Evolutionary conservation across 2,888 invertebrate genomes (phyloP).

Genomic region (Phorcus lineatus): DNA sequence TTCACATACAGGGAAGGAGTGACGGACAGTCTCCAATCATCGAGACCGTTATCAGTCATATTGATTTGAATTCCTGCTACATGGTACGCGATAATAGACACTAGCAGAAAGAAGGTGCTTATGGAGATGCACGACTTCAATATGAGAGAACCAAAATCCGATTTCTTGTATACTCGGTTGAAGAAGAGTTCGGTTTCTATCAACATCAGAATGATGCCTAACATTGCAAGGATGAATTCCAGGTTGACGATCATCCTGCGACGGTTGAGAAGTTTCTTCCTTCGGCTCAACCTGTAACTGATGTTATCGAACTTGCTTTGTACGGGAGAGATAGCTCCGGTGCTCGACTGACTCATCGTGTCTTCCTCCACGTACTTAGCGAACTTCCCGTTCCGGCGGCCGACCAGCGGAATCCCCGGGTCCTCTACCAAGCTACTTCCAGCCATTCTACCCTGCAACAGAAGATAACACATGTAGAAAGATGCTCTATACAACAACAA

Average conservation of each 20-base stretch:
- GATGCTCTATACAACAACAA: no score
- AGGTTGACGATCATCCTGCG: conserved; percentile 54
- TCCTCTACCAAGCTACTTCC: conserved; percentile 46
- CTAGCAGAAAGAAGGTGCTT: conserved; percentile 50
- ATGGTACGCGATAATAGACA: conserved; percentile 53
- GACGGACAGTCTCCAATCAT: conserved; percentile 62
- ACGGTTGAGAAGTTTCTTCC: conserved; percentile 55
- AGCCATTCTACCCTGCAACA: conserved; percentile 31
- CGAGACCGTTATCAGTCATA: conserved; percentile 63
- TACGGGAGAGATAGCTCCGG: conserved; percentile 27
- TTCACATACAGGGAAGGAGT: conserved; percentile 48
- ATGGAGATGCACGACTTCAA: conserved; percentile 55
- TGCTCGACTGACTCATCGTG: conserved; percentile 34
- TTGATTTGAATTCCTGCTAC: conserved; percentile 52
- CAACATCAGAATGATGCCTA: conserved; percentile 61
- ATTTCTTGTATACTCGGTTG: conserved; percentile 45
- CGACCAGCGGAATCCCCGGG: conserved; percentile 62
- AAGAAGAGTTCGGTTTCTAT: conserved; percentile 53
- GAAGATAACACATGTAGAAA: no score
- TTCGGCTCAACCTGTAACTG: conserved; percentile 54
- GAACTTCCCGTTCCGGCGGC: conserved; percentile 52
- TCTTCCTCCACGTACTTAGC: conserved; percentile 56
- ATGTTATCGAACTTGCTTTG: conserved; percentile 56
- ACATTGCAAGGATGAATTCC: conserved; percentile 51
- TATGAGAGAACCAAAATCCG: conserved; percentile 46